Base-by-base conservation (phyloP, 2,113 vertebrate species). In the Grus americana region DNA sequence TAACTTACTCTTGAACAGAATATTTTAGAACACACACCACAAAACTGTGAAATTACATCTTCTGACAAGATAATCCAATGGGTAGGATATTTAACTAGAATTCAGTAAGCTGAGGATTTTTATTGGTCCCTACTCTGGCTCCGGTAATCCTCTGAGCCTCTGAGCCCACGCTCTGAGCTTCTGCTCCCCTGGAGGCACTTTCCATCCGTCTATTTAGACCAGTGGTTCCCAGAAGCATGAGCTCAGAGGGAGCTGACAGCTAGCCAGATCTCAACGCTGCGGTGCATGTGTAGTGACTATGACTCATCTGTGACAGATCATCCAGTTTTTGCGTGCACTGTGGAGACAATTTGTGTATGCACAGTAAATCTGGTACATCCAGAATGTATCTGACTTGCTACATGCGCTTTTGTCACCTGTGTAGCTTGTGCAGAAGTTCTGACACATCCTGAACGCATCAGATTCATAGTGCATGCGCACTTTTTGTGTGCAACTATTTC, bases 161-260 rank as follows among this genome's bases (percentile, higher is more conserved):
- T 66, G 38, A 91, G 85, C 29, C 42, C 38, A 5, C 0, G 6
- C 55, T 67, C 59, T 26, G 62, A 66, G 73, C n/a, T 61, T 95
- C 32, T 87, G 65, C 52, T 89, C 22, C 82, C 4, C 3, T 78
- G n/a, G 44, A 2, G 11, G 40, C 68, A 72, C 70, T 49, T 79
- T 30, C 34, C 54, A 85, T 95, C 78, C 71, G 62, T 96, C 92
- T 54, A 26, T 93, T 85, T 50, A 12, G 22, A 42, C 52, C 74
- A 68, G 66, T 2, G 4, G 34, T 16, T 97, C 87, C 66, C 90
- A 91, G 84, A 90, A 93, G 55, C 68, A 89, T 0, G 0, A 81
- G 74, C 90, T 93, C 93, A 70, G 94, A 82, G 74, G 87, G 70
- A 90, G 70, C 70, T 95, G 87, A 90, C 92, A 97, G 81, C 34